Evolutionary conservation across 1,140 invertebrate genomes (phyloP).

Genomic region (Achatina immaculata): DNA sequence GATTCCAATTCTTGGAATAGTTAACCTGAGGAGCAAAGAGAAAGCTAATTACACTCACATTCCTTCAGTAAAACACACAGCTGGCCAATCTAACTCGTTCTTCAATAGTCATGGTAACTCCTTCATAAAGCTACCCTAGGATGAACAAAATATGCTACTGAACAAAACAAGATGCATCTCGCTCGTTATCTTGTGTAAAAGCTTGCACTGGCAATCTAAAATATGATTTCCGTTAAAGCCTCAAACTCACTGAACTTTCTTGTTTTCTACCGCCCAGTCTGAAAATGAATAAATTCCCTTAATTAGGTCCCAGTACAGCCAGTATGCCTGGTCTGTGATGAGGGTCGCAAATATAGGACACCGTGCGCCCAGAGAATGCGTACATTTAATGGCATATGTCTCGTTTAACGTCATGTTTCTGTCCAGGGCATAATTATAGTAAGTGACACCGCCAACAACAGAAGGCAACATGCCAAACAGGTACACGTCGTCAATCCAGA

Average conservation of each 20-base stretch:
- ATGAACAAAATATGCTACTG: too few relatives aligned
- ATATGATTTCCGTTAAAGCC: too few relatives aligned
- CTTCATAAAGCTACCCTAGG: too few relatives aligned
- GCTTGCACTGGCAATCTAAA: too few relatives aligned
- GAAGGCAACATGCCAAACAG: constrained; percentile 62
- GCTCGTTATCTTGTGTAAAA: too few relatives aligned
- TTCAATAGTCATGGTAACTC: too few relatives aligned
- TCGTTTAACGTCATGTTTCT: constrained; percentile 7
- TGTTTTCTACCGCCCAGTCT: neutral
- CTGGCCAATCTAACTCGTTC: too few relatives aligned
- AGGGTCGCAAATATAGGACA: neutral
- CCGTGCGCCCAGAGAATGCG: neutral
- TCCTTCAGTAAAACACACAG: too few relatives aligned
- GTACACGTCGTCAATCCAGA: constrained; percentile 43
- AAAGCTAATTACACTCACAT: too few relatives aligned
- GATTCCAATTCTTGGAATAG: too few relatives aligned
- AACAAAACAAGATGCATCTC: too few relatives aligned
- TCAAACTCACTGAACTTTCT: constrained; percentile 1
- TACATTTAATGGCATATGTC: constrained; percentile 1
- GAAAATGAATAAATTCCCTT: neutral
- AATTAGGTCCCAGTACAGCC: neutral
- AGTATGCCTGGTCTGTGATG: neutral
- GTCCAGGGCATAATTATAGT: constrained; percentile 17
- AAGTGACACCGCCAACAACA: constrained; percentile 4
- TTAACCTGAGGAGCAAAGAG: too few relatives aligned